Base-by-base conservation (phyloP, 2,113 vertebrate genomes). In the Alosa alosa region DNA sequence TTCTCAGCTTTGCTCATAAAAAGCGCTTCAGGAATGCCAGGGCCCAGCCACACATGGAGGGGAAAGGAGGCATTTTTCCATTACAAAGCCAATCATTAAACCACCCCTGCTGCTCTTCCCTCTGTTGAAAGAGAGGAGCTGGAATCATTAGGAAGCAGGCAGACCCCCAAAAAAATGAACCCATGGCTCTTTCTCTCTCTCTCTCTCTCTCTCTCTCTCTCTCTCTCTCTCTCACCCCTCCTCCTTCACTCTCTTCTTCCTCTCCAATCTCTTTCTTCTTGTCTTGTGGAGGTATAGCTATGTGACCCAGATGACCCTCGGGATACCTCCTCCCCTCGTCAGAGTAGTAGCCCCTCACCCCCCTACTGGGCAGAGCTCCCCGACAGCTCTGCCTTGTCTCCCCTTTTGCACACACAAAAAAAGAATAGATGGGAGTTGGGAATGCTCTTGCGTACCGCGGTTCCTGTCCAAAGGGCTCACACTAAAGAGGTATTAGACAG, bases 41-140 rank as follows among this genome's bases (percentile, higher is more conserved):
- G 88, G 89, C 31, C 4, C 88, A 90, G 85, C 86, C 90, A 87
- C 91, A 92, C 91, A 91, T 91, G 89, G 90, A 87, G 86, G 90
- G 86, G 90, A 90, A 92, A 93, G 89, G 91, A 93, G 92, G 89
- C 88, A 88, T 93, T 94, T 94, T 92, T 92, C 92, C 92, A 94
- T 93, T 93, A 93, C 91, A 92, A 92, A 94, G 93, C 93, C 91
- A 92, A 94, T 94, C 92, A 94, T 94, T 94, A 94, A 94, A 93
- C 90, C 91, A 88, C 91, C 93, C 93, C 93, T 11, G 93, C 92
- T 93, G 91, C 90, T 92, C 92, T 90, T 89, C 50, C 90, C 89
- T 86, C 90, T 89, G 91, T 93, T 93, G 87, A 92, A 94, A 94
- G 92, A 90, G 87, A 86, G 88, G 89, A 92, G 90, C 87, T 91